These are phyloP conservation scores for Hemicrepidius hirtus DNA, from an alignment of 2,888 invertebrate species.

Conservation along the genomic window DNA sequence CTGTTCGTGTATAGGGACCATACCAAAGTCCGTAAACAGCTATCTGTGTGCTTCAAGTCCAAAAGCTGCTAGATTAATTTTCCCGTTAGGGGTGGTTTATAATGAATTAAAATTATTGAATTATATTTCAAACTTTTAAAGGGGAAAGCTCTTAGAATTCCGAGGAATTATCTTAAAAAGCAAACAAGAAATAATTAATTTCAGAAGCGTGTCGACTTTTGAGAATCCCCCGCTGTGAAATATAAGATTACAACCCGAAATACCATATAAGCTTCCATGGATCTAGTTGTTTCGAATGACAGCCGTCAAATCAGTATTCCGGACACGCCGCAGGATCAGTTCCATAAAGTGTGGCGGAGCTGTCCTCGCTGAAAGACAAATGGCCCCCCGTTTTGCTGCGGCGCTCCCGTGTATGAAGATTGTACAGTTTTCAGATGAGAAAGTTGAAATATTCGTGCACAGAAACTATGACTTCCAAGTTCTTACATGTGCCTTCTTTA, in stretches of 20 bases:
- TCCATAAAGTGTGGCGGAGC: conserved; percentile 38
- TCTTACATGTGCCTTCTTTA: conserved; percentile 22
- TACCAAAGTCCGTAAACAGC: too few species aligned
- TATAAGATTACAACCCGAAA: conserved; percentile 37
- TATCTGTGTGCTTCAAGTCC: too few species aligned
- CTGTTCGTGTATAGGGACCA: too few species aligned
- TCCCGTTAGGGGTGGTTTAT: too few species aligned
- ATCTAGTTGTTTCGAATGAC: conserved; percentile 42
- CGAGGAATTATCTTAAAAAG: too few species aligned
- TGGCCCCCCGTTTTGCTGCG: conserved; percentile 31
- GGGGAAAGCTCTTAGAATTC: too few species aligned
- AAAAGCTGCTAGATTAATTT: too few species aligned
- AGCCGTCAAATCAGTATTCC: conserved; percentile 45
- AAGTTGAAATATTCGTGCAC: conserved; percentile 35
- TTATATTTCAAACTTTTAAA: too few species aligned
- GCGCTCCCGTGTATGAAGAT: conserved; percentile 19
- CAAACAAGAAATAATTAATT: not conserved
- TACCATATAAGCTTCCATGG: conserved; percentile 30
- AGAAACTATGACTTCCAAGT: conserved; percentile 22
- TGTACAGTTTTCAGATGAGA: conserved; percentile 24
- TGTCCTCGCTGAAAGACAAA: conserved; percentile 44
- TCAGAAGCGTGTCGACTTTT: not conserved
- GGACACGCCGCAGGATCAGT: conserved; percentile 40
- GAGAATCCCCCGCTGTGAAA: conserved; percentile 4
- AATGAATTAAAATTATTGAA: too few species aligned